phyloP scores from a whole-genome alignment of 2,888 invertebrate genomes.

The Amphipyra tragopoginis region DNA sequence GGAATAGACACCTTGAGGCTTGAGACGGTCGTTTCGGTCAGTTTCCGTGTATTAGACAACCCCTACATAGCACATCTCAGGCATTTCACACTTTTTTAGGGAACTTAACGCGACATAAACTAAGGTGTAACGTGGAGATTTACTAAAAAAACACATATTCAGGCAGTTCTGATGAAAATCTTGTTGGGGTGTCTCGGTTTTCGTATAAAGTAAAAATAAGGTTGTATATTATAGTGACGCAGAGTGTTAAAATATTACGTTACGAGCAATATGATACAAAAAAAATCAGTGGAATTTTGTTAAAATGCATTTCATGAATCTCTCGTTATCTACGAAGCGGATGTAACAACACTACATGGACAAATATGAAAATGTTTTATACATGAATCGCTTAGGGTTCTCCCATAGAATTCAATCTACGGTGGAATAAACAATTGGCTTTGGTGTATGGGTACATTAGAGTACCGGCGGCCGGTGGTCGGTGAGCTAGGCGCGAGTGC shows the following conservation, averaged over 20 bases:
- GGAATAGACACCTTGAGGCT: too few relatives aligned
- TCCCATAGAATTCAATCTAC: slow-evolving; percentile 51
- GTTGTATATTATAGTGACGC: too few relatives aligned
- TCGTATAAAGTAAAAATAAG: too few relatives aligned
- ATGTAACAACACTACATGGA: slow-evolving; percentile 23
- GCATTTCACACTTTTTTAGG: too few relatives aligned
- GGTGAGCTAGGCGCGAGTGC: slow-evolving; percentile 56
- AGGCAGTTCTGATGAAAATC: too few relatives aligned
- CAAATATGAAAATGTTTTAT: slow-evolving; percentile 47
- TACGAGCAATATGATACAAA: neutral
- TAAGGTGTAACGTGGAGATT: too few relatives aligned
- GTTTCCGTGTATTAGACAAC: too few relatives aligned
- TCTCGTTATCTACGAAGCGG: slow-evolving; percentile 14
- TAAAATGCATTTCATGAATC: slow-evolving; percentile 4
- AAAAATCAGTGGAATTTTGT: slow-evolving; percentile 6
- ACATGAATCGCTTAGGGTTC: slow-evolving; percentile 40
- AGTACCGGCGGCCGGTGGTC: slow-evolving; percentile 17
- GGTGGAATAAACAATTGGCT: slow-evolving; percentile 71
- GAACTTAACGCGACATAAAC: too few relatives aligned
- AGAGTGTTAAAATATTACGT: neutral
- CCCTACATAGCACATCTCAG: too few relatives aligned
- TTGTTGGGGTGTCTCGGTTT: too few relatives aligned
- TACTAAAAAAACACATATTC: too few relatives aligned
- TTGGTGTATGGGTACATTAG: slow-evolving; percentile 55
- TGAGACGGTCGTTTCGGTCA: too few relatives aligned